phyloP scores from a whole-genome alignment of 2,888 invertebrate genomes.

The Creontiades dilutus region DNA sequence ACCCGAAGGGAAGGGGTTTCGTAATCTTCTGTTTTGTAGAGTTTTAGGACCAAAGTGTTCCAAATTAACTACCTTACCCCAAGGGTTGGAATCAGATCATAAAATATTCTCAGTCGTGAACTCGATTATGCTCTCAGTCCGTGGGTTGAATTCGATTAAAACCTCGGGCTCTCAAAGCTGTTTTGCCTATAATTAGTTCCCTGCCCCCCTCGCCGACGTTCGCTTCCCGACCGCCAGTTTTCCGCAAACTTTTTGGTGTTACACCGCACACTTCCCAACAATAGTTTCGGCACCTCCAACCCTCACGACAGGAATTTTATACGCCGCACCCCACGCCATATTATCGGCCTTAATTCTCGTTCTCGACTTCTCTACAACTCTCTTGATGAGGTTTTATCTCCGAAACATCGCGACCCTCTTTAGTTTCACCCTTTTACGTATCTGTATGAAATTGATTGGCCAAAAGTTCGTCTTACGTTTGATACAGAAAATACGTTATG shows the following conservation, averaged over 20 bases:
- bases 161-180: conserved; percentile 68
- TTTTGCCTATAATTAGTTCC: conserved; percentile 71
- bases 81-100: conserved; percentile 69
- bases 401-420: neutral
- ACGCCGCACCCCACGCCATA: neutral
- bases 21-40: conserved; percentile 71
- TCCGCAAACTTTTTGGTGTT: conserved; percentile 68
- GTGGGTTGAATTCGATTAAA: conserved; percentile 71
- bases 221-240: conserved; percentile 40
- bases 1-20: conserved; percentile 41
- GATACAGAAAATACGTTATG: too few relatives aligned
- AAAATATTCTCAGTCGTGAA: conserved; percentile 71
- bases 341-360: conserved; percentile 14
- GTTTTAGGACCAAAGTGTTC: conserved; percentile 71
- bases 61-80: conserved; percentile 71
- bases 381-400: conserved; percentile 5
- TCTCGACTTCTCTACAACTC: conserved; percentile 10
- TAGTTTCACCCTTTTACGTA: too few relatives aligned
- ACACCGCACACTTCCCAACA: conserved; percentile 51
- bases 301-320: conserved; percentile 34
- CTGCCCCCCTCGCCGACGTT: conserved; percentile 41
- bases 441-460: too few relatives aligned
- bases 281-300: conserved; percentile 51
- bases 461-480: too few relatives aligned
- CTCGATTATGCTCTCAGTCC: conserved; percentile 71